Percentiles rank a stretch among this genome's conserved stretches.
phyloP scores from a whole-genome alignment of 2,113 vertebrate species.

The Sinosuthora webbiana region DNA sequence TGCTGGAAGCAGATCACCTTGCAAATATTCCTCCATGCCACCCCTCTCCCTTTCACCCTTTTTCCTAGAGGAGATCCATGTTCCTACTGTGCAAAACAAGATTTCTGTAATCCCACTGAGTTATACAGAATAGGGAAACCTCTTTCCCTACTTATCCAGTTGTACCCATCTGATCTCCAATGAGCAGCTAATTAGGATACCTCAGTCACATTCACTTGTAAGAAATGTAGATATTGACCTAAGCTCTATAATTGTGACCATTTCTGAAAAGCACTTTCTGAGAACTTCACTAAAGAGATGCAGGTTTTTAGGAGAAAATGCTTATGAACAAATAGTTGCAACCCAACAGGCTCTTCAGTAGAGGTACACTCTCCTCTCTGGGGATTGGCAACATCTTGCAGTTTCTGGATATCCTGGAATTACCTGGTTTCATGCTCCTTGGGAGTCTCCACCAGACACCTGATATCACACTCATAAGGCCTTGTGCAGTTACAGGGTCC shows the following conservation, averaged over 20 bases:
- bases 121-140: not conserved
- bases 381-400: not conserved
- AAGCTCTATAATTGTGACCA: not conserved
- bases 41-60: not conserved
- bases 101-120: not conserved
- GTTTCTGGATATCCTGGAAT: not conserved
- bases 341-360: not conserved
- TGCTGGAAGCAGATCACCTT: not conserved
- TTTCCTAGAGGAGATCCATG: not conserved
- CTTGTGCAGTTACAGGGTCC: fast-evolving
- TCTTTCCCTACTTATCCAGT: not conserved
- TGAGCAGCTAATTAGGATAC: not conserved
- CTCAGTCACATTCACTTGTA: not conserved
- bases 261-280: not conserved
- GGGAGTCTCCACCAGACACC: not conserved
- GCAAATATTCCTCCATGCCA: not conserved
- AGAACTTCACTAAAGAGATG: not conserved
- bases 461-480: too few species aligned
- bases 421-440: not conserved
- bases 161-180: not conserved
- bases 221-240: not conserved
- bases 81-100: not conserved
- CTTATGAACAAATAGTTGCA: not conserved
- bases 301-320: not conserved
- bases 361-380: not conserved